These are phyloP conservation scores for Myopa tessellatipennis DNA, from an alignment of 2,888 invertebrate genomes.

Conservation along the genomic window DNA sequence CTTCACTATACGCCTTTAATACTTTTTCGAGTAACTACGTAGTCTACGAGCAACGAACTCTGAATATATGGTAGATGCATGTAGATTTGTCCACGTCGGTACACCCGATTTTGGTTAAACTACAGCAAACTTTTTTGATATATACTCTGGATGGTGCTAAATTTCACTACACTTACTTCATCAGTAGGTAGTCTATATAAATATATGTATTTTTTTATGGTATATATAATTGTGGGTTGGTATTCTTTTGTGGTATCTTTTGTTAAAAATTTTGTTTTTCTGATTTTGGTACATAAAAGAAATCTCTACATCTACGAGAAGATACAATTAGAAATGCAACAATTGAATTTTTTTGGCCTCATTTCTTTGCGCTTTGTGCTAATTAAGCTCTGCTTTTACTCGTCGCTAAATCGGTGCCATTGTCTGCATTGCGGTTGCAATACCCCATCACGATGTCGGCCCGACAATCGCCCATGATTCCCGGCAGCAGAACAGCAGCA, in stretches of 20 bases:
- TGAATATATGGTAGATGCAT: too few relatives aligned
- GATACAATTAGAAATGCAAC: constrained; percentile 17
- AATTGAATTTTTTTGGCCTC: constrained; percentile 50
- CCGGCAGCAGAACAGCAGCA: constrained; percentile 65
- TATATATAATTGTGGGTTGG: not conserved
- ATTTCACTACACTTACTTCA: too few relatives aligned
- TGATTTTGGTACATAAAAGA: not conserved
- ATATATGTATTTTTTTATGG: not conserved
- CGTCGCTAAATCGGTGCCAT: constrained; percentile 52
- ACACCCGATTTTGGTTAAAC: too few relatives aligned
- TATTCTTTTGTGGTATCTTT: not conserved
- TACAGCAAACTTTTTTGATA: too few relatives aligned
- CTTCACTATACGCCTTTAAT: too few relatives aligned
- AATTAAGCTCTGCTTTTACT: constrained; percentile 40
- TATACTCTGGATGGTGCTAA: too few relatives aligned
- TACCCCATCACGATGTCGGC: constrained; percentile 67
- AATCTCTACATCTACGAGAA: not conserved
- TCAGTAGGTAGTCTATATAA: too few relatives aligned
- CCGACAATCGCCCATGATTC: constrained; percentile 66
- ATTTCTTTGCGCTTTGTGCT: not conserved
- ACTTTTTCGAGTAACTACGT: too few relatives aligned
- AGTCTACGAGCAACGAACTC: too few relatives aligned
- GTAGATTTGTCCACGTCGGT: too few relatives aligned
- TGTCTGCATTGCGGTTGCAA: constrained; percentile 61
- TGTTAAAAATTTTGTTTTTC: not conserved